phyloP scores from a whole-genome alignment of 92 coral and sea anemone genomes.

The Heteractis magnifica region DNA sequence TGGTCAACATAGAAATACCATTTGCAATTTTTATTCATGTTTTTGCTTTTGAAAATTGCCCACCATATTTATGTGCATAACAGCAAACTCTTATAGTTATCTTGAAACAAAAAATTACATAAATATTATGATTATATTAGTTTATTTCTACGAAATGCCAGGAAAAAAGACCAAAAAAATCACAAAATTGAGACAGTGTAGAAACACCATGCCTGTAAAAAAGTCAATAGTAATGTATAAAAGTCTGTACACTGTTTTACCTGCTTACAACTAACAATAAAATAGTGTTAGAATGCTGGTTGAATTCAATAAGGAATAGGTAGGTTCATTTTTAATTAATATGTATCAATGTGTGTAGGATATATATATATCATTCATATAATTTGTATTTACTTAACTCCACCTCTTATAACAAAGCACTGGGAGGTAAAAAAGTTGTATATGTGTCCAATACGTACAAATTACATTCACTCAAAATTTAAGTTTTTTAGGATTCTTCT shows the following conservation, averaged over 20 bases:
- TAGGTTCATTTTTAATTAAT: not conserved
- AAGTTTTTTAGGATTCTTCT: slow-evolving; percentile 7
- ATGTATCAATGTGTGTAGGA: not conserved
- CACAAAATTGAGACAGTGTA: not conserved
- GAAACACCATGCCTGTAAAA: not conserved
- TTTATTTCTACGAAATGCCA: not conserved
- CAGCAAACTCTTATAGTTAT: not conserved
- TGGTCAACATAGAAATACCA: no score
- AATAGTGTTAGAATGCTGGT: not conserved
- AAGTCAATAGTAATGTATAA: not conserved
- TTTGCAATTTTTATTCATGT: no score
- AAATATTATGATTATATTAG: not conserved
- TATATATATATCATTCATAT: not conserved
- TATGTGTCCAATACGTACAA: not conserved
- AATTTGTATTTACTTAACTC: not conserved
- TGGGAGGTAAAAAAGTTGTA: not conserved
- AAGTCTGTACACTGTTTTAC: not conserved
- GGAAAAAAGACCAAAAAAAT: not conserved
- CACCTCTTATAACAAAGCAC: not conserved
- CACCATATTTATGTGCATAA: no score
- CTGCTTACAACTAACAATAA: not conserved
- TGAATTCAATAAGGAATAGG: not conserved
- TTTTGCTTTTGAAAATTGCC: not conserved
- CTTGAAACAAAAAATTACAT: not conserved
- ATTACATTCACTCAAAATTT: not conserved